Evolutionary conservation across 23 tunicate genomes (phyloP).

Genomic region (Trididemnum clinides): DNA sequence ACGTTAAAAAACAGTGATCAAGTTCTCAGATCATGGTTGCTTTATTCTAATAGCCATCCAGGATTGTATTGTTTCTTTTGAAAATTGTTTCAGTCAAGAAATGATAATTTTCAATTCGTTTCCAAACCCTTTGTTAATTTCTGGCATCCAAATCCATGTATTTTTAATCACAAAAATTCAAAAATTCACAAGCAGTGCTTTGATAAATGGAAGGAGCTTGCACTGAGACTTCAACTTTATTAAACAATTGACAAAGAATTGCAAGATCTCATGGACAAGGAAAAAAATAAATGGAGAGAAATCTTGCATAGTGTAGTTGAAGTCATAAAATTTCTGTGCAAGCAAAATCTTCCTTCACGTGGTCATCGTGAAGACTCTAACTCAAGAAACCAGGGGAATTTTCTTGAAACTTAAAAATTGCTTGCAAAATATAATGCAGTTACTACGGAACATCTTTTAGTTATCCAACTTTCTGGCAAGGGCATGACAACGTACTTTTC

Average conservation of each 20-base stretch:
- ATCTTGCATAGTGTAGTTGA: conserved; percentile 34
- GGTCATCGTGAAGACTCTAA: conserved; percentile 41
- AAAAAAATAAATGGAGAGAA: conserved; percentile 36
- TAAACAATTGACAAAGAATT: conserved; percentile 38
- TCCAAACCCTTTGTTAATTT: conserved; percentile 32
- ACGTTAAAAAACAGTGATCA: conserved; percentile 32
- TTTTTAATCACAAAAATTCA: conserved; percentile 27
- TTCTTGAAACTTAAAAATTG: conserved; percentile 49
- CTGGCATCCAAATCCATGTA: conserved; percentile 39
- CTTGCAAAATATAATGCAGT: conserved; percentile 48
- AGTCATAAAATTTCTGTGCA: conserved; percentile 51
- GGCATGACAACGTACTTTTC: conserved; percentile 38
- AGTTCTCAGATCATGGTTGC: conserved; percentile 36
- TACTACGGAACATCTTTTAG: conserved; percentile 31
- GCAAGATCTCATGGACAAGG: conserved; percentile 18
- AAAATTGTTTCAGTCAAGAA: conserved; percentile 23
- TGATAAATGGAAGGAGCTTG: conserved; percentile 48
- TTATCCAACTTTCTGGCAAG: conserved; percentile 15
- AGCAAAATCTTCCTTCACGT: conserved; percentile 42
- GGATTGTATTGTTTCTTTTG: conserved; percentile 31
- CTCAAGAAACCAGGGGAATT: conserved; percentile 57
- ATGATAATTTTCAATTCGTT: conserved; percentile 31
- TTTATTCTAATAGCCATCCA: conserved; percentile 19
- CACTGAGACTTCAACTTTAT: conserved; percentile 39
- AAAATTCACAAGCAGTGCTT: conserved; percentile 44